phyloP scores from a whole-genome alignment of 2,797 vertebrate species.

The Antennarius maculatus region DNA sequence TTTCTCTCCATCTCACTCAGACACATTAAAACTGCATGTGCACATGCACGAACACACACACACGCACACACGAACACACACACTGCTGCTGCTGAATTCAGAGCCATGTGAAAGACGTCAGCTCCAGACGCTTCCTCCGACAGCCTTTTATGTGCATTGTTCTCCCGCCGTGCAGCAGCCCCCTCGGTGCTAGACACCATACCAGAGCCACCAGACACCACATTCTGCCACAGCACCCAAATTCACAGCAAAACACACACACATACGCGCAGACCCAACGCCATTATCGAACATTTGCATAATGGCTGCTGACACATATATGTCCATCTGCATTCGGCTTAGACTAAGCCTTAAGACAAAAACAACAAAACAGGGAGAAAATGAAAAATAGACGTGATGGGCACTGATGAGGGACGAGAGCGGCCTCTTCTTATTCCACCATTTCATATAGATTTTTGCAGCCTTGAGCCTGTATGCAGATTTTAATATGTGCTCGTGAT shows the following conservation, averaged over 20 bases:
- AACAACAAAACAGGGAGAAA: slow-evolving; percentile 57
- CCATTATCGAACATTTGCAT: slow-evolving; percentile 63
- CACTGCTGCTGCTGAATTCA: slow-evolving; percentile 64
- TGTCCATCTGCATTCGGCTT: slow-evolving; percentile 70
- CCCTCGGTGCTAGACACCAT: slow-evolving; percentile 59
- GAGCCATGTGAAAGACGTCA: slow-evolving; percentile 66
- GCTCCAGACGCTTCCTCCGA: slow-evolving; percentile 74
- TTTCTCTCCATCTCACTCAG: slow-evolving; percentile 30
- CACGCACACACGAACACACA: slow-evolving; percentile 4
- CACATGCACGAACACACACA: neutral
- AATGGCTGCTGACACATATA: slow-evolving; percentile 76
- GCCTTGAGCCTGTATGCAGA: slow-evolving; percentile 9
- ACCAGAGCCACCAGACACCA: slow-evolving; percentile 62
- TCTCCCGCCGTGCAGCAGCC: slow-evolving; percentile 57
- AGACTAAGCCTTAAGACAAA: slow-evolving; percentile 71
- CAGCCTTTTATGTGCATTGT: slow-evolving; percentile 79
- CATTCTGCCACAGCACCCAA: slow-evolving; percentile 63
- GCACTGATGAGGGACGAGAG: slow-evolving; percentile 68
- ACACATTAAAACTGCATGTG: slow-evolving; percentile 43
- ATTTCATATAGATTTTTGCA: slow-evolving; percentile 14
- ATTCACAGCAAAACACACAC: slow-evolving; percentile 31
- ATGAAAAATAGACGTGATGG: slow-evolving; percentile 65
- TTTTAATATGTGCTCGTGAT: slow-evolving; percentile 41
- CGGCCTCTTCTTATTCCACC: slow-evolving; percentile 32
- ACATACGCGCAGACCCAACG: slow-evolving; percentile 41